Conservation (phyloP, 2,113 vertebrate species). For the Catagonus wagneri region DNA sequence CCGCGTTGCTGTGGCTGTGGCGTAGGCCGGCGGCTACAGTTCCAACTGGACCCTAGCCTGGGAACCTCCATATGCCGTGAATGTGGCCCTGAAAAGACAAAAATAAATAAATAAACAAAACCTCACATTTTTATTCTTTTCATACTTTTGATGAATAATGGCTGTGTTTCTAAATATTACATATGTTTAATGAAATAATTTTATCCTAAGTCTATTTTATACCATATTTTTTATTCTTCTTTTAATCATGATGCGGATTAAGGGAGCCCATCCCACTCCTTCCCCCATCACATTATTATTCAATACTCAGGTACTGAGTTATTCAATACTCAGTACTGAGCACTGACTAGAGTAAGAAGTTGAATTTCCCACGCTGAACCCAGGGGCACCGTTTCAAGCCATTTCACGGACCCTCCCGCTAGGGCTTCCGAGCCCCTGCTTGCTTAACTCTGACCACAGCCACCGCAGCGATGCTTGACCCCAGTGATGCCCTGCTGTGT, state of each 20-base stretch:
- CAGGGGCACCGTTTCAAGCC: not conserved
- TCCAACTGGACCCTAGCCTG: too few species aligned
- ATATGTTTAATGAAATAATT: constrained; percentile 37
- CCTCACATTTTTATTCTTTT: not conserved
- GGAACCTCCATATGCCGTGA: too few species aligned
- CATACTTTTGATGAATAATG: not conserved
- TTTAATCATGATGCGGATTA: not conserved
- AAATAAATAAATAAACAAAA: not conserved
- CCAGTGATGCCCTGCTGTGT: not conserved
- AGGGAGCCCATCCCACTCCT: not conserved
- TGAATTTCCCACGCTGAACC: not conserved
- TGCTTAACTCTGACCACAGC: not conserved
- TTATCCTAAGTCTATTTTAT: not conserved
- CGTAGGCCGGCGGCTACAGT: too few species aligned
- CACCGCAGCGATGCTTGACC: not conserved
- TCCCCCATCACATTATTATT: not conserved
- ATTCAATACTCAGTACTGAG: not conserved
- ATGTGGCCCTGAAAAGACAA: too few species aligned
- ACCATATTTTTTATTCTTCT: constrained; percentile 7
- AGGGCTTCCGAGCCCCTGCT: not conserved
- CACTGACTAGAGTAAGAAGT: not conserved
- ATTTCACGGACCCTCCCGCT: not conserved
- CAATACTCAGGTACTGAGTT: not conserved
- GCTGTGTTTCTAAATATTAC: not conserved
- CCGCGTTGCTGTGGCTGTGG: too few species aligned